phyloP scores from a whole-genome alignment of 2,797 vertebrate genomes.

The Spatula versicolor region DNA sequence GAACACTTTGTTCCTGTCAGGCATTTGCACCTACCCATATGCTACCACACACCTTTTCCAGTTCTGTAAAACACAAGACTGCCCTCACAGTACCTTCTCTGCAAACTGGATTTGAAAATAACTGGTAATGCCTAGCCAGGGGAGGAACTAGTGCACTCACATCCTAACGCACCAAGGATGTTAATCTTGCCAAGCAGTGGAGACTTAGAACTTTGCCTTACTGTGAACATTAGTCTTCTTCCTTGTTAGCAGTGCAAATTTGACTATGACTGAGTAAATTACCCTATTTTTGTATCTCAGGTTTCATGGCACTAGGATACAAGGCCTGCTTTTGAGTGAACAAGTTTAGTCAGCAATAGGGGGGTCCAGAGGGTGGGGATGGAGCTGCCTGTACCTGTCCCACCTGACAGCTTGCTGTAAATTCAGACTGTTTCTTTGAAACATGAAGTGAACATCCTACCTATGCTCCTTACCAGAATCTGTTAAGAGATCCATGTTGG shows the following conservation, averaged over 20 bases:
- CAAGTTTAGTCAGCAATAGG: background rate
- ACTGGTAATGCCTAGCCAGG: background rate
- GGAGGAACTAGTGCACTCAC: background rate
- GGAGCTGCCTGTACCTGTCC: background rate
- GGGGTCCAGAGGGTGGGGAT: background rate
- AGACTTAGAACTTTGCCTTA: background rate
- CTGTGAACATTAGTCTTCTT: background rate
- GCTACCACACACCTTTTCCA: background rate
- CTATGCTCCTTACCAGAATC: background rate
- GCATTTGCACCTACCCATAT: background rate
- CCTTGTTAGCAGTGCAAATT: background rate
- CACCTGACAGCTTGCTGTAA: background rate
- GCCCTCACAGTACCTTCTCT: background rate
- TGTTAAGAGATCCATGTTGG: background rate
- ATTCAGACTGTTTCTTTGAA: background rate
- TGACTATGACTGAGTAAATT: background rate
- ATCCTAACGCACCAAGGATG: background rate
- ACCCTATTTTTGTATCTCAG: background rate
- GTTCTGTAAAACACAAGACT: conserved; percentile 6
- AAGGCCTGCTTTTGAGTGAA: background rate
- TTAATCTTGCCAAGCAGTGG: background rate
- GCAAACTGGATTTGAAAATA: conserved; percentile 1
- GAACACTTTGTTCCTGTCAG: background rate
- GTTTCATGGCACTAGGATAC: background rate
- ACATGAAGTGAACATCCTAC: background rate